Evolutionary conservation across 2,888 invertebrate species (phyloP).

Genomic region (Lithophane leautieri): DNA sequence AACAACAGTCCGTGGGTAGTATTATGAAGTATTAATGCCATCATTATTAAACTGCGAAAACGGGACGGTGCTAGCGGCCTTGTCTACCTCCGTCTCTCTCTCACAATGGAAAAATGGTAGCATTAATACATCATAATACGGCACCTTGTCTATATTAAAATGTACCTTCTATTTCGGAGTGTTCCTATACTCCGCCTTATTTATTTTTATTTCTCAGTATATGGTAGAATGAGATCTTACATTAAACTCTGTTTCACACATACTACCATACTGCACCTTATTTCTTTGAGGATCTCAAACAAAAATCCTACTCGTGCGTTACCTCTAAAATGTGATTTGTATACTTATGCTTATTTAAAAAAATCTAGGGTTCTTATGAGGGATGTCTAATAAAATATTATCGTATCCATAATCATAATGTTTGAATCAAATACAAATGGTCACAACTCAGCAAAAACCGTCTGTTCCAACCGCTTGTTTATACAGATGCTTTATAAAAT

Average conservation of each 20-base stretch:
- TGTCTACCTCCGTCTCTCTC: too few relatives aligned
- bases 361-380: neutral
- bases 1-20: too few relatives aligned
- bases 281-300: neutral
- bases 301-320: neutral
- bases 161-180: neutral
- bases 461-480: constrained; percentile 65
- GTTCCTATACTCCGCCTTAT: neutral
- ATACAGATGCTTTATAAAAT: constrained; percentile 65
- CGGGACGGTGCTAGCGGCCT: too few relatives aligned
- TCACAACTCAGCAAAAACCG: constrained; percentile 53
- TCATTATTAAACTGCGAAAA: too few relatives aligned
- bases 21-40: too few relatives aligned
- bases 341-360: neutral
- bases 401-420: constrained; percentile 1
- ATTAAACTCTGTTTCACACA: too few relatives aligned
- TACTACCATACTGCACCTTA: neutral
- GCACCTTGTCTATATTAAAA: neutral
- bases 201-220: too few relatives aligned
- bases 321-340: neutral
- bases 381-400: neutral
- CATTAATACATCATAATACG: too few relatives aligned
- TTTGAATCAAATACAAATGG: constrained; percentile 11
- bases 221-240: too few relatives aligned
- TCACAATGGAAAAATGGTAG: too few relatives aligned